Base-by-base conservation (phyloP, 2,888 invertebrate species). In the Nezara viridula region DNA sequence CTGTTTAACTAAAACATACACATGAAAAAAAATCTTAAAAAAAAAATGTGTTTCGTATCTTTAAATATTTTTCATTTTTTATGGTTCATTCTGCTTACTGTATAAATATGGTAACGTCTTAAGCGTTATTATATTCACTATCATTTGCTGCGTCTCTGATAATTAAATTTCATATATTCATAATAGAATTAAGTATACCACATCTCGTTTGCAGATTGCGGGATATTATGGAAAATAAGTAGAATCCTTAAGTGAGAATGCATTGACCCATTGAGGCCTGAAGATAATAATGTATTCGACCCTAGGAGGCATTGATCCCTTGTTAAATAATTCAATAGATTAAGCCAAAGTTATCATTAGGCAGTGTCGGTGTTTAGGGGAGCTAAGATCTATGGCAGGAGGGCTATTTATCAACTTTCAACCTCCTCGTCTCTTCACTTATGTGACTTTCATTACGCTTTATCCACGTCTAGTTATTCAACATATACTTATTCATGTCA, bases 291-390 rank as follows among this genome's bases (percentile, higher is more conserved):
- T 81, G 44, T 81, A 81, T 81, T 81, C 81, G 44, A n/a, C 81
- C 9, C 44, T 81, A 81, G 81, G 6, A n/a, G 81, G 81, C 81
- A 81, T 40, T 81, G 81, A 81, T 81, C 81, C 81, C 81, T 81
- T 81, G 81, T 81, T 81, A 81, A 81, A 81, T 81, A 81, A 81
- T 81, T 81, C 81, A 81, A 81, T 81, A 81, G 81, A 81, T 81
- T 81, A 81, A n/a, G 81, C n/a, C n/a, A 24, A 16, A 47, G 81
- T 81, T 81, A 81, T 81, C 81, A 81, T 81, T 81, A 81, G 81
- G 44, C 44, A 47, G 81, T n/a, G 81, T 16, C 81, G 44, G 81
- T 44, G 81, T 44, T 81, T 40, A 44, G 44, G 47, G 44, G 81
- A 77, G 81, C 44, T 44, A 81, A 81, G 81, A 81, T 81, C 44